Base-by-base conservation (phyloP, 2,888 invertebrate species). In the Pycnomerus fuliginosus region DNA sequence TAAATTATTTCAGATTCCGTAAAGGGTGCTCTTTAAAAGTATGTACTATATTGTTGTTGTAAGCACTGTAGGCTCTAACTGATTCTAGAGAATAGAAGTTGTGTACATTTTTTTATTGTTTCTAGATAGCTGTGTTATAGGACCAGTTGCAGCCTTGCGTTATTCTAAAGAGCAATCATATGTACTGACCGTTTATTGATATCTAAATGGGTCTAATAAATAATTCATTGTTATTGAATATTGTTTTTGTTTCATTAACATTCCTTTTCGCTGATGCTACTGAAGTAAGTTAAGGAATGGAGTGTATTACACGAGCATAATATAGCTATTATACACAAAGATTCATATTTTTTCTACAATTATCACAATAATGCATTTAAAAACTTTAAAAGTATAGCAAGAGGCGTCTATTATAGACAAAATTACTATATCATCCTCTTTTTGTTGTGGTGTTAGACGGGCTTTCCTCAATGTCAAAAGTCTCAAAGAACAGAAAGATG, bases 161-260 rank as follows among this genome's bases (percentile, higher is more conserved):
- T 34, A 37, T 43, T 44, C 37, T 45, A 37, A 48, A 46, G 45
- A 50, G 44, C 38, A 54, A 54, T 45, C 52, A 53, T 52, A 47
- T 58, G 54, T 56, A 60, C 56, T 58, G 58, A 58, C 53, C 48
- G 53, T 47, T 52, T 56, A 50, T 52, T 44, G 49, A 55, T 44
- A 58, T 53, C 50, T 62, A 55, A 57, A 57, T 61, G 60, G 55
- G 52, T 61, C 54, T 61, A 62, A 59, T 62, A 62, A 62, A n/a
- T n/a, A n/a, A 62, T 46, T 59, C 56, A 60, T 60, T 62, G 62
- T 61, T 61, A 62, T 60, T 57, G 37, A 55, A 36, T 15, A 12
- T 2, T 23, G 29, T 16, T 28, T 49, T 51, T 39, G 17, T 29
- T 31, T 34, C 13, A 27, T 14, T 5, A 20, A 16, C 35, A n/a